A percentile compares a stretch with the other conserved stretches of the same genome.
Conservation (phyloP, 2,113 vertebrate genomes). For the Oenanthe oenanthe region DNA sequence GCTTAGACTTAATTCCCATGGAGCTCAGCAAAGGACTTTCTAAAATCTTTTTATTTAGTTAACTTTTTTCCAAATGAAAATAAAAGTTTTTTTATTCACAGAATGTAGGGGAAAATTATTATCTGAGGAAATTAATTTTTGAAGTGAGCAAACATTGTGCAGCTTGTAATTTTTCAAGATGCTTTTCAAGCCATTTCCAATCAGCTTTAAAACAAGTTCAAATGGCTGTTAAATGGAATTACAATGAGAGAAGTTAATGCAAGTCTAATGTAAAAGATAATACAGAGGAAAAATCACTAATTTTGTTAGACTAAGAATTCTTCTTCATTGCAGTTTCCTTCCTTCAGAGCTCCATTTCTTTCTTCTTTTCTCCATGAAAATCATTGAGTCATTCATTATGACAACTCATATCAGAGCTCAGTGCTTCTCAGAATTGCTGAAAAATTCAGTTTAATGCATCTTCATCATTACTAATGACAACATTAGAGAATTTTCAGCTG, state of each 20-base stretch:
- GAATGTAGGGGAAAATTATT: slow-evolving; percentile 1
- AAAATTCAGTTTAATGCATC: slow-evolving; percentile 7
- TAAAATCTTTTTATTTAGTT: slow-evolving; percentile 50
- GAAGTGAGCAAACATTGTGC: slow-evolving; percentile 35
- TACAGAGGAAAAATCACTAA: neutral
- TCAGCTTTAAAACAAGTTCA: neutral
- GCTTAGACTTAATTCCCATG: neutral
- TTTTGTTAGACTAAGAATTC: neutral
- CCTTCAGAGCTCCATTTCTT: neutral
- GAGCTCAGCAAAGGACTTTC: slow-evolving; percentile 19
- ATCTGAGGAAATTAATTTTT: slow-evolving; percentile 22
- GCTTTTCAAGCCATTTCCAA: neutral
- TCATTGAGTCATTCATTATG: neutral
- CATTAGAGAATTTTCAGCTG: neutral
- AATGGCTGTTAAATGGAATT: neutral
- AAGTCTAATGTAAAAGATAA: neutral
- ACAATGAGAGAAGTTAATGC: neutral
- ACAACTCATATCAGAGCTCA: neutral
- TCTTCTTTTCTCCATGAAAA: neutral
- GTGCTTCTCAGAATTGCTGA: slow-evolving; percentile 10
- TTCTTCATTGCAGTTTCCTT: neutral
- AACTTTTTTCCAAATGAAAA: slow-evolving; percentile 48
- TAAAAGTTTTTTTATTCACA: slow-evolving; percentile 44
- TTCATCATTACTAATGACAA: slow-evolving; percentile 13
- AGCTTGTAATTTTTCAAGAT: neutral